Base-by-base conservation (phyloP, 2,113 vertebrate genomes). In the Oryzias melastigma region DNA sequence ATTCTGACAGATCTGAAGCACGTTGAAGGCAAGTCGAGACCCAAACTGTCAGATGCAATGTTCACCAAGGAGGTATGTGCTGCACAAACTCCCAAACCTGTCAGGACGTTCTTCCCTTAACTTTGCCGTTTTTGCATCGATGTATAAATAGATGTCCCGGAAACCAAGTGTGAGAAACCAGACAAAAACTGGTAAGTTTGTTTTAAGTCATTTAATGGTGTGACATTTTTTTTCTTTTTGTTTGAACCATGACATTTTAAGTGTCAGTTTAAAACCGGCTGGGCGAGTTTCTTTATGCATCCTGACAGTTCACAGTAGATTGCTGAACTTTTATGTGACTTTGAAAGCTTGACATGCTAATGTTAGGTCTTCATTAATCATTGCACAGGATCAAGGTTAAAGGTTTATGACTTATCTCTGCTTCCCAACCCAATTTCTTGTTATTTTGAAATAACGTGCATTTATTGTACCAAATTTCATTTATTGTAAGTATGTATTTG, bases 31-130 rank as follows among this genome's bases (percentile, higher is more conserved):
- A 93, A 91, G 52, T 16, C 62, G 6, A 88, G 92, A 60, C 91
- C 90, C 14, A 93, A 91, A 77, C 87, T 93, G 14, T 77, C 82
- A 19, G 80, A 93, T 0, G 80, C 88, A 1, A 41, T 87, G 17
- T 93, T 93, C 67, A 85, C 3, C 40, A 90, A 90, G 58, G 87
- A 88, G 71, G 91, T 91, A 58, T 1, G 58, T 51, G 27, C 3
- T 1, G 14, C 3, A 5, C 19, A 0, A 0, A 25, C 18, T 4
- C 10, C 44, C 7, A 52, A 50, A 52, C 4, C 14, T 5, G 7
- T 13, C 22, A 19, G 13, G 3, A 8, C n/a, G 18, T 3, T 19
- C 49, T 6, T 43, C 3, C 1, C 20, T 47, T 17, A 65, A 17
- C 53, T 1, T 74, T 48, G 4, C 5, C 67, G 70, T 61, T 24